phyloP scores from a whole-genome alignment of 1,140 invertebrate species.

The Neodiprion lecontei region DNA sequence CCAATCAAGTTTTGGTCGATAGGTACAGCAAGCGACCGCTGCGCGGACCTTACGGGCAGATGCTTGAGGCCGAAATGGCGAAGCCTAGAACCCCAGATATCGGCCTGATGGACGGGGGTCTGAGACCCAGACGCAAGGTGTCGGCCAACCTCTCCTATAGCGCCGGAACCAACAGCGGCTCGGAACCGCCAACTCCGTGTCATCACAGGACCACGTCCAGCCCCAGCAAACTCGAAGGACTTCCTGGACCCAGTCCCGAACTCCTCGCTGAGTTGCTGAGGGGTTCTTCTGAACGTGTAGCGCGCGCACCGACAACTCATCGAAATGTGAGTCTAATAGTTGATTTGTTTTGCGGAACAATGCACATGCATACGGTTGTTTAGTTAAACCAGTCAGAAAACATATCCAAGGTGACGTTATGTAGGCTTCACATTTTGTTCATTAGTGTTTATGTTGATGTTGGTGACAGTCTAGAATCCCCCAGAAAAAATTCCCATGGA shows the following conservation, averaged over 20 bases:
- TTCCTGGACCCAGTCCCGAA: constrained; percentile 71
- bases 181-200: constrained; percentile 56
- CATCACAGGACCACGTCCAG: constrained; percentile 82
- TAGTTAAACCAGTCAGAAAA: too few relatives aligned
- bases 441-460: constrained; percentile 20
- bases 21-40: constrained; percentile 76
- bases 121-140: constrained; percentile 51
- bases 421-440: constrained; percentile 5
- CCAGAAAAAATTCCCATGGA: too few relatives aligned
- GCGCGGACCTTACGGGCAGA: constrained; percentile 81
- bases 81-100: constrained; percentile 64
- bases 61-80: constrained; percentile 84
- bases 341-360: too few relatives aligned
- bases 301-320: constrained; percentile 49
- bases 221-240: constrained; percentile 76
- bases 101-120: constrained; percentile 39
- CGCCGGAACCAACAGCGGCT: constrained; percentile 46
- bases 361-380: too few relatives aligned
- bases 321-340: constrained; percentile 49
- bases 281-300: constrained; percentile 77
- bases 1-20: constrained; percentile 16
- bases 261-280: constrained; percentile 75
- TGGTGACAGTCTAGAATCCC: too few relatives aligned
- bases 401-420: too few relatives aligned
- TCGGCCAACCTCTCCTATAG: constrained; percentile 55